These are phyloP conservation scores for Oligia strigilis DNA, from an alignment of 2,888 invertebrate species.

Conservation along the genomic window DNA sequence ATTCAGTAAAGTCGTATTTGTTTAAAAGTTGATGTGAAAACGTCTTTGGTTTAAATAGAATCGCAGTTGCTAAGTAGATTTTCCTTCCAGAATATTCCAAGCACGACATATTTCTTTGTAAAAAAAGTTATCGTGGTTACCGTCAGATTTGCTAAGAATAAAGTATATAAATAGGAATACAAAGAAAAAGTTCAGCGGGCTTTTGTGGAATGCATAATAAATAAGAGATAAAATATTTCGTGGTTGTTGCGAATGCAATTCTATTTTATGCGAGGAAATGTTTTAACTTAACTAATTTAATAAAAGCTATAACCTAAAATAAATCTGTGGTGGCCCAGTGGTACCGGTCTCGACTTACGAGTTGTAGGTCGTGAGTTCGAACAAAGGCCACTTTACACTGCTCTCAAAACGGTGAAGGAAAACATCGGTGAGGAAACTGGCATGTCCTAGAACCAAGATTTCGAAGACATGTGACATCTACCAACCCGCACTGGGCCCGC, in stretches of 20 bases:
- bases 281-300: background rate
- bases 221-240: background rate
- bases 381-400: too few species aligned
- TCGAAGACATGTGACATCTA: too few species aligned
- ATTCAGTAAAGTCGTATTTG: conserved; percentile 1
- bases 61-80: conserved; percentile 11
- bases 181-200: conserved; percentile 16
- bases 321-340: too few species aligned
- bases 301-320: too few species aligned
- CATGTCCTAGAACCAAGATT: too few species aligned
- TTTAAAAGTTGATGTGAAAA: conserved; percentile 1
- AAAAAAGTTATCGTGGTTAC: conserved; percentile 12
- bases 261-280: background rate
- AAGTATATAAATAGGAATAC: conserved; percentile 16
- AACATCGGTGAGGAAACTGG: too few species aligned
- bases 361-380: too few species aligned
- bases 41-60: conserved; percentile 19
- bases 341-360: too few species aligned
- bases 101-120: conserved; percentile 34
- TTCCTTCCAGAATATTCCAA: conserved; percentile 16
- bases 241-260: background rate
- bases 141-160: conserved; percentile 9
- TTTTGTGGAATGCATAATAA: conserved; percentile 3
- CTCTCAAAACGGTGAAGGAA: too few species aligned
- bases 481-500: too few species aligned